These are phyloP conservation scores for Tachypleus tridentatus DNA, from an alignment of 1,140 invertebrate species.

Conservation along the genomic window DNA sequence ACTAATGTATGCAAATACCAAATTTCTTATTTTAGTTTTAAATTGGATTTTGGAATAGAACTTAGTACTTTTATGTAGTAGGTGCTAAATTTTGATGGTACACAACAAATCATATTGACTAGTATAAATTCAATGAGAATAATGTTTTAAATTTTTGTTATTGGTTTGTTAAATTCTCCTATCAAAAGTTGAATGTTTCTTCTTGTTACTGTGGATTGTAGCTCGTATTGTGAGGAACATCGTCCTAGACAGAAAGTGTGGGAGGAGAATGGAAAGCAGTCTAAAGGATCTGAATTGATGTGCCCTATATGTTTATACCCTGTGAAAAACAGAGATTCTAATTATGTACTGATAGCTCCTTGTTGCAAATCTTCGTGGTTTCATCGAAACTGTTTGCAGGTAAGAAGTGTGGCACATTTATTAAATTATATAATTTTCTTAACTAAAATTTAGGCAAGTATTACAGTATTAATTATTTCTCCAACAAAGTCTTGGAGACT, in stretches of 20 bases:
- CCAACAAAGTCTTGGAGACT: neutral
- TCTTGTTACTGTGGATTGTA: constrained; percentile 24
- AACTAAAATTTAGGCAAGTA: neutral
- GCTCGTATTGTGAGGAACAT: constrained; percentile 48
- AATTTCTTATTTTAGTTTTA: no score
- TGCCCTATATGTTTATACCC: constrained; percentile 46
- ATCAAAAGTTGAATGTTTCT: no score
- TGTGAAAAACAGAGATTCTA: constrained; percentile 32
- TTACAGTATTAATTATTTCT: neutral
- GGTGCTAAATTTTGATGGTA: no score
- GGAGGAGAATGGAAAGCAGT: constrained; percentile 19
- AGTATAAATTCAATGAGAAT: no score
- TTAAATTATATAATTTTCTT: neutral
- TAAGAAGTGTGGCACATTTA: constrained; percentile 23
- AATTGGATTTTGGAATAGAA: no score
- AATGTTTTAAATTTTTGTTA: no score
- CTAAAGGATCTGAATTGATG: constrained; percentile 24
- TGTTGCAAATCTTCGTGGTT: constrained; percentile 51
- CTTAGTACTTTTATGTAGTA: no score
- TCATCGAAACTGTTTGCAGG: constrained; percentile 47
- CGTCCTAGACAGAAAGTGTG: constrained; percentile 37
- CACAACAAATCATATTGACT: no score
- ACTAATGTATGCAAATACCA: no score
- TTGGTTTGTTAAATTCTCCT: no score
- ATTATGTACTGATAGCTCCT: constrained; percentile 42